Percentiles rank a stretch among this genome's conserved stretches.
Evolutionary conservation across 2,888 invertebrate genomes (phyloP).

Genomic region (Cerastoderma edule): DNA sequence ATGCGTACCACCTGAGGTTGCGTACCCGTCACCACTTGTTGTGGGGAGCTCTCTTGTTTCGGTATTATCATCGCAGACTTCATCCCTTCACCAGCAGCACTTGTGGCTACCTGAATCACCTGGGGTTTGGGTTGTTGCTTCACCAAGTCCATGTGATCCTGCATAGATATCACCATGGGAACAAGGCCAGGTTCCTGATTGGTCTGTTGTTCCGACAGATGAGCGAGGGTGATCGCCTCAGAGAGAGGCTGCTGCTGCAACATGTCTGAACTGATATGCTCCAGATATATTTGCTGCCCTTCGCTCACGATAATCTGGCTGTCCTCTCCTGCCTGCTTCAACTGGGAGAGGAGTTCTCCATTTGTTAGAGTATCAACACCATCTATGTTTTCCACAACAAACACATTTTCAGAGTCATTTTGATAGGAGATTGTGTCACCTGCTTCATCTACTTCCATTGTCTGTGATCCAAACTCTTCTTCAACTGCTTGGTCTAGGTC

Average conservation of each 20-base stretch:
- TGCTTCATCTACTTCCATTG: slow-evolving; percentile 19
- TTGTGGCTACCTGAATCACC: background rate
- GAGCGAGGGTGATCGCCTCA: slow-evolving; percentile 53
- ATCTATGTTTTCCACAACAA: slow-evolving; percentile 24
- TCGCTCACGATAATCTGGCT: background rate
- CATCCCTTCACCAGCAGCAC: background rate
- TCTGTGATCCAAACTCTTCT: background rate
- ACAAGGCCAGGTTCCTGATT: slow-evolving; percentile 3
- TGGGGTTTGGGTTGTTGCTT: background rate
- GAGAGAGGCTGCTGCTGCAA: slow-evolving; percentile 37
- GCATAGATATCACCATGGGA: slow-evolving; percentile 11
- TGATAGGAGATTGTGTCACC: slow-evolving; percentile 3
- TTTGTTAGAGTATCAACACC: slow-evolving; percentile 3
- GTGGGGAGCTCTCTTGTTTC: background rate
- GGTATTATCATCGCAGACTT: slow-evolving; percentile 2
- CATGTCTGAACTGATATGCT: too few relatives aligned
- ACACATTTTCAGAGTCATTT: slow-evolving; percentile 3
- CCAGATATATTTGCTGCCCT: too few relatives aligned
- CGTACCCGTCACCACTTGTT: background rate
- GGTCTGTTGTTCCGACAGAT: slow-evolving; percentile 43
- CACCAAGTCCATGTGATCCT: background rate
- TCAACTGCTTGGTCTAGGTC: background rate
- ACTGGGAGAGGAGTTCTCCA: slow-evolving; percentile 14
- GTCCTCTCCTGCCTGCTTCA: slow-evolving; percentile 10
- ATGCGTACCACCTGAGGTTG: slow-evolving; percentile 14